Evolutionary conservation across 2,113 vertebrate species (phyloP).

Genomic region (Silurus asotus): DNA sequence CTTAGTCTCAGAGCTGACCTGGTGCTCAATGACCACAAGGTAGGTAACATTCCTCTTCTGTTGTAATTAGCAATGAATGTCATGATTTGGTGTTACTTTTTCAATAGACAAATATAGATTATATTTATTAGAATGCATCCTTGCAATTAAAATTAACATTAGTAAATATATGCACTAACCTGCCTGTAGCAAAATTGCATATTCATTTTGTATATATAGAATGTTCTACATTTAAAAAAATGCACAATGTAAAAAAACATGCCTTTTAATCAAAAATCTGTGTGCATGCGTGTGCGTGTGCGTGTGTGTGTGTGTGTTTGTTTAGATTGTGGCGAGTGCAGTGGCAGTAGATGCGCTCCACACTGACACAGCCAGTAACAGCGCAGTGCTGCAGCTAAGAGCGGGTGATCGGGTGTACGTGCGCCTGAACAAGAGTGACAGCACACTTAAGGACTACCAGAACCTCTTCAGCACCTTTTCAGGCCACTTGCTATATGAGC

Average conservation of each 20-base stretch:
- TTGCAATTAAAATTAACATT: background rate
- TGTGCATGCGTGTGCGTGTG: background rate
- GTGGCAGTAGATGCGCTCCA: constrained; percentile 50
- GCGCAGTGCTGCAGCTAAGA: constrained; percentile 39
- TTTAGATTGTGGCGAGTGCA: constrained; percentile 48
- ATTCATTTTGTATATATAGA: background rate
- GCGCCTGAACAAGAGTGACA: constrained; percentile 36
- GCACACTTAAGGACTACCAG: constrained; percentile 15
- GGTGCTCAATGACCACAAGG: constrained; percentile 50
- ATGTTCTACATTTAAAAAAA: background rate
- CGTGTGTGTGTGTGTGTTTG: background rate
- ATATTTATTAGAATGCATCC: background rate
- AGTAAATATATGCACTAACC: background rate
- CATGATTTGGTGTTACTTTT: background rate
- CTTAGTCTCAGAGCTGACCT: constrained; percentile 45
- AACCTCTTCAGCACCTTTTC: constrained; percentile 52
- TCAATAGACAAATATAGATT: background rate
- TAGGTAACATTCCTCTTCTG: constrained; percentile 1
- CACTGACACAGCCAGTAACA: constrained; percentile 47
- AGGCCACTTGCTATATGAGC: constrained; percentile 49
- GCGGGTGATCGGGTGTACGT: constrained; percentile 45
- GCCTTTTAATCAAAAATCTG: background rate
- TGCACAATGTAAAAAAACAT: background rate
- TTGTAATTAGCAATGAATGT: background rate
- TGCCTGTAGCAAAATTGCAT: background rate